Conservation (phyloP, 2,113 vertebrate genomes). For the Rhynchomys soricoides region DNA sequence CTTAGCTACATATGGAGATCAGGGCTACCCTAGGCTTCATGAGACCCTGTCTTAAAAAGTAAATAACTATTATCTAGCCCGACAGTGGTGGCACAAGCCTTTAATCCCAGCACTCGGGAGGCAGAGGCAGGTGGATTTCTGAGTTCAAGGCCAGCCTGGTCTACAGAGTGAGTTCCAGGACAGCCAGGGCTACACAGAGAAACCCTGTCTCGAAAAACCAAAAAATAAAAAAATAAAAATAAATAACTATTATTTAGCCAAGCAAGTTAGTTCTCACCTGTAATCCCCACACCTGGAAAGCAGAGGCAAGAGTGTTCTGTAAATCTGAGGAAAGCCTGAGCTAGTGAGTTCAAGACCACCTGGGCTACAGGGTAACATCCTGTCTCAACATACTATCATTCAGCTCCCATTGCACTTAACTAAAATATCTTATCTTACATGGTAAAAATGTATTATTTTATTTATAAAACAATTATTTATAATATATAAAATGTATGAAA, state of each 20-base stretch:
- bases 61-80: background rate
- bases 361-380: background rate
- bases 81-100: background rate
- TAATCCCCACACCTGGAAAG: too few relatives aligned
- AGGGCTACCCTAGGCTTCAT: background rate
- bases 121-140: background rate
- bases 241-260: too few relatives aligned
- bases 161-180: background rate
- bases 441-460: conserved; percentile 3
- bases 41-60: background rate
- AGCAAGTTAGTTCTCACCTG: too few relatives aligned
- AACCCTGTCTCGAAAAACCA: too few relatives aligned
- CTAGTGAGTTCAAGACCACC: too few relatives aligned
- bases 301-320: too few relatives aligned
- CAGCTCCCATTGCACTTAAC: background rate
- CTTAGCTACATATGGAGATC: background rate
- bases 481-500: background rate
- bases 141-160: background rate
- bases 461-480: background rate
- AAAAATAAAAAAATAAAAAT: too few relatives aligned
- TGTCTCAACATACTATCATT: background rate
- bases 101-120: background rate
- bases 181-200: too few relatives aligned
- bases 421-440: background rate
- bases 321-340: too few relatives aligned